Conservation (phyloP, 2,888 invertebrate species). For the Netelia inedita region DNA sequence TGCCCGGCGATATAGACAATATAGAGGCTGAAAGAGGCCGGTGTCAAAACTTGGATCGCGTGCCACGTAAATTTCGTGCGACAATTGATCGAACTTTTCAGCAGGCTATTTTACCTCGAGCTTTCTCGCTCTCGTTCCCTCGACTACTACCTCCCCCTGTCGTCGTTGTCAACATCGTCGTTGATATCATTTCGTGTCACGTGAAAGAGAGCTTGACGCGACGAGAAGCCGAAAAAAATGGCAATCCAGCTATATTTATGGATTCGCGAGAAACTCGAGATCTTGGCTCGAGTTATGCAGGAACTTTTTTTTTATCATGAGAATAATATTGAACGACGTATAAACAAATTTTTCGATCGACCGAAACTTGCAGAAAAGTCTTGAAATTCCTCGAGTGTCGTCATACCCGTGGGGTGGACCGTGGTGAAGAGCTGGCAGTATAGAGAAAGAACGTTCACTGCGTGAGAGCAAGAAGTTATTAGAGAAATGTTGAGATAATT, state of each 20-base stretch:
- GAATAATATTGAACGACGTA: neutral
- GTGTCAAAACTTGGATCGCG: constrained; percentile 74
- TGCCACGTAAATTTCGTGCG: constrained; percentile 74
- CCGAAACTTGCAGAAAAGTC: neutral
- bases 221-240: constrained; percentile 38
- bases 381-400: constrained; percentile 6
- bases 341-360: neutral
- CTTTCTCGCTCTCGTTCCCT: constrained; percentile 7
- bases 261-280: constrained; percentile 58
- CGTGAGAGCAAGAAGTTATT: constrained; percentile 78
- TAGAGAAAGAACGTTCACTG: constrained; percentile 60
- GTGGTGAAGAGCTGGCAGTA: constrained; percentile 19
- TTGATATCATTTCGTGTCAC: constrained; percentile 56
- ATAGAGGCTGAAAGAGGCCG: constrained; percentile 55
- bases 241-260: constrained; percentile 30
- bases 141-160: constrained; percentile 23
- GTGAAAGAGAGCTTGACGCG: constrained; percentile 5
- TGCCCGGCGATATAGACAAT: constrained; percentile 13
- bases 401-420: constrained; percentile 50
- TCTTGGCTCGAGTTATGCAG: constrained; percentile 30
- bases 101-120: constrained; percentile 15
- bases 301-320: neutral
- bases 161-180: constrained; percentile 36
- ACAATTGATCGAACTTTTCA: constrained; percentile 66
- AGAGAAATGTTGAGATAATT: constrained; percentile 83